These are phyloP conservation scores for Syngnathus acus DNA, from an alignment of 2,797 vertebrate genomes.

Conservation along the genomic window DNA sequence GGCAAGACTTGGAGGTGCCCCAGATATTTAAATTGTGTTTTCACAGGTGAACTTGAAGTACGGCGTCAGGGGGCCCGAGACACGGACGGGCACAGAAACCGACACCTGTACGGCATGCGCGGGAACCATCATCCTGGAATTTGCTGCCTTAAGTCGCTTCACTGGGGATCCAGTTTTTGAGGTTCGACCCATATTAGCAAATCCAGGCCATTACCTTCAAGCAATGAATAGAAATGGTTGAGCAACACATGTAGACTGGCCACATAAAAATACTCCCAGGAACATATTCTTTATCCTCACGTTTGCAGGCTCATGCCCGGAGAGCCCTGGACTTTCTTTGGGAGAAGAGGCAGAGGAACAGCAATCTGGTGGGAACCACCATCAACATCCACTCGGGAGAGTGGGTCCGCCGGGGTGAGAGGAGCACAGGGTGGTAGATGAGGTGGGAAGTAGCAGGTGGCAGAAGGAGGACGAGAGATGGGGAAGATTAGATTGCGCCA, in stretches of 20 bases:
- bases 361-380: conserved; percentile 95
- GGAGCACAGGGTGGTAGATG: not conserved
- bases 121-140: conserved; percentile 95
- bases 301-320: conserved; percentile 82
- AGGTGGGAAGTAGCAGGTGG: not conserved
- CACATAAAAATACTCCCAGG: no score
- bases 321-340: conserved; percentile 97
- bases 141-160: conserved; percentile 95
- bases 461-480: not conserved
- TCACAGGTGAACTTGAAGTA: conserved; percentile 90
- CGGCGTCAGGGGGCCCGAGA: conserved; percentile 87
- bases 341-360: conserved; percentile 97
- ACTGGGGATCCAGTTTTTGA: conserved; percentile 93
- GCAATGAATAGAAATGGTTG: no score
- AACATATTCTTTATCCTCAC: not conserved
- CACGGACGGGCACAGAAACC: conserved; percentile 92
- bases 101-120: conserved; percentile 98
- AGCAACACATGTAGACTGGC: no score
- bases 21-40: conserved; percentile 2
- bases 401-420: conserved; percentile 93
- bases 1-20: not conserved
- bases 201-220: not conserved
- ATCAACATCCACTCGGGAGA: conserved; percentile 99
- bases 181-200: conserved; percentile 61
- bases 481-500: not conserved